A percentile compares a stretch with the other conserved stretches of the same genome.
These are phyloP conservation scores for Akabosia matsudoensis DNA, from an alignment of 1,140 invertebrate species.

Conservation along the genomic window DNA sequence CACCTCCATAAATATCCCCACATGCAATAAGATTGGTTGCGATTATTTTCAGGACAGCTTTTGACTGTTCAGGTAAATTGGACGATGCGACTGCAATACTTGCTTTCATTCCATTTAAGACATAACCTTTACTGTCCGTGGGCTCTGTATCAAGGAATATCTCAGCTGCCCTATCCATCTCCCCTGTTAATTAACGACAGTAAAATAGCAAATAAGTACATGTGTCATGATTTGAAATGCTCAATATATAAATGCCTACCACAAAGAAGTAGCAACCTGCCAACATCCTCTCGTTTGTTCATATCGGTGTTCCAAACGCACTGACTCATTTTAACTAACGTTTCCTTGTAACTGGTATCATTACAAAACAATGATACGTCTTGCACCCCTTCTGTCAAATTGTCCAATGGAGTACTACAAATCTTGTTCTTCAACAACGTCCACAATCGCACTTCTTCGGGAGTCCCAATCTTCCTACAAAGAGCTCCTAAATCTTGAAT, in stretches of 20 bases:
- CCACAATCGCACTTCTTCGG: neutral
- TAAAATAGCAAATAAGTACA: neutral
- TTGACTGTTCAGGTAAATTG: conserved; percentile 40
- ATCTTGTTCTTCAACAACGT: conserved; percentile 12
- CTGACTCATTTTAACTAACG: conserved; percentile 40
- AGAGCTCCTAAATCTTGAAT: neutral
- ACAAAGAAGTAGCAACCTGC: conserved; percentile 34
- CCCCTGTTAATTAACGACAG: conserved; percentile 25
- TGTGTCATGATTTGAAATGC: neutral
- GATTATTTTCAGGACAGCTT: conserved; percentile 45
- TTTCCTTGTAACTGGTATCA: conserved; percentile 28
- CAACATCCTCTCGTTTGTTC: conserved; percentile 42
- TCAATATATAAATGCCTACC: conserved; percentile 22
- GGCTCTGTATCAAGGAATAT: conserved; percentile 45
- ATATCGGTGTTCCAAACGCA: conserved; percentile 39
- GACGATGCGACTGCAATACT: conserved; percentile 32
- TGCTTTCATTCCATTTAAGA: conserved; percentile 43
- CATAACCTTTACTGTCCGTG: conserved; percentile 33
- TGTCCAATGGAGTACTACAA: neutral
- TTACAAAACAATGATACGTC: neutral
- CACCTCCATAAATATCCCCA: conserved; percentile 37
- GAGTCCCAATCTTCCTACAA: conserved; percentile 5
- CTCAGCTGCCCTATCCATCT: conserved; percentile 41
- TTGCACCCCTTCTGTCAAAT: neutral
- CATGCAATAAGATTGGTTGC: conserved; percentile 45